phyloP scores from a whole-genome alignment of 2,888 invertebrate species.

The Harmothoe impar region DNA sequence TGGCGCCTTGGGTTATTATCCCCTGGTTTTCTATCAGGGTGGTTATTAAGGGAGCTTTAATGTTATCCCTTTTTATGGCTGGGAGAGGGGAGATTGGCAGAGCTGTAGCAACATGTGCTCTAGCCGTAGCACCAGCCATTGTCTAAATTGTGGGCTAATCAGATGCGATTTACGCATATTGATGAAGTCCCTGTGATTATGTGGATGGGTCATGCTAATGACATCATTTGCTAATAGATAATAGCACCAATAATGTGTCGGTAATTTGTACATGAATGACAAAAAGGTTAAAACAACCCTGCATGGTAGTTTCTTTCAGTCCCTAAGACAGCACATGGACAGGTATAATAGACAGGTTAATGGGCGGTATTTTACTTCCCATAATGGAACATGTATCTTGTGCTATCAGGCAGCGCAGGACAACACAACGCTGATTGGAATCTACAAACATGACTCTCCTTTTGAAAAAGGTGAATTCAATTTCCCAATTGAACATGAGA shows the following conservation, averaged over 20 bases:
- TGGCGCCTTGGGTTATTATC: neutral
- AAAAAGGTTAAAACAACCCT: neutral
- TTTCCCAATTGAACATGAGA: conserved; percentile 3
- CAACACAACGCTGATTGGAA: neutral
- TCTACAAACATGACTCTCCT: neutral
- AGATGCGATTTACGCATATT: neutral
- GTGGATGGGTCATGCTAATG: neutral
- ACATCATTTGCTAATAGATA: neutral
- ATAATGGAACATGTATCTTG: neutral
- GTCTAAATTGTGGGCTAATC: neutral
- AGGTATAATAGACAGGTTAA: neutral
- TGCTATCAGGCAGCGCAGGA: neutral
- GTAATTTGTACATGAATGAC: neutral
- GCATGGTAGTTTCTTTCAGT: neutral
- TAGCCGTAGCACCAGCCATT: neutral
- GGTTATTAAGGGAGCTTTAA: neutral
- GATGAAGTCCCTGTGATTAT: neutral
- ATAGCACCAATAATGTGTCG: neutral
- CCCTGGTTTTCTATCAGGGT: neutral
- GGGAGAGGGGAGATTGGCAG: neutral
- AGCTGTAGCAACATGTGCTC: neutral
- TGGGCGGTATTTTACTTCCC: neutral
- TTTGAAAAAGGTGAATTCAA: neutral
- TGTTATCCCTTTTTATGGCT: neutral
- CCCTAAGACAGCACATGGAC: no score